These are phyloP conservation scores for Agrypnia vestita DNA, from an alignment of 1,140 invertebrate species.

Conservation along the genomic window DNA sequence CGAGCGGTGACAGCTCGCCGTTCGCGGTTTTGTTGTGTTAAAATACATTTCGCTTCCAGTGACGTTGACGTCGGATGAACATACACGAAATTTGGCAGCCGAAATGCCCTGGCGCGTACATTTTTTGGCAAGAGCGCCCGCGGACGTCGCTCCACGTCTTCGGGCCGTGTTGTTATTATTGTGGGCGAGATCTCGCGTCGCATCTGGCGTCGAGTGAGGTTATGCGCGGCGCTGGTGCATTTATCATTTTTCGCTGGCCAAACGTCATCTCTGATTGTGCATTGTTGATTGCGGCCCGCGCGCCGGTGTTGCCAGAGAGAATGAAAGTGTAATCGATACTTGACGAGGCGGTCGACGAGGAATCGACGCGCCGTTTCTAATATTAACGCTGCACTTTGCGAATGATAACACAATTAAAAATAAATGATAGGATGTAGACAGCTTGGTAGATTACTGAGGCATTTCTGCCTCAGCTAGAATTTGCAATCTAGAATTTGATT, in stretches of 20 bases:
- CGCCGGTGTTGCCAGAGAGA: slow-evolving; percentile 10
- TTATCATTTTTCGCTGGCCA: background rate
- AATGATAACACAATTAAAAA: too few species aligned
- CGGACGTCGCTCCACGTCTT: slow-evolving; percentile 14
- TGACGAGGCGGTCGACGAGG: too few species aligned
- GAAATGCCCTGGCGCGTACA: background rate
- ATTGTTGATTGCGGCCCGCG: background rate
- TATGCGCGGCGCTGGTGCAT: background rate
- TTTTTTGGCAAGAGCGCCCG: slow-evolving; percentile 1
- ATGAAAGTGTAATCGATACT: slow-evolving; percentile 13
- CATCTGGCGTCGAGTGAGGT: background rate
- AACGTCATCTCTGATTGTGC: slow-evolving; percentile 3
- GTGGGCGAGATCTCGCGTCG: slow-evolving; percentile 1
- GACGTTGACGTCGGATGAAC: slow-evolving; percentile 8
- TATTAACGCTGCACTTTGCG: too few species aligned
- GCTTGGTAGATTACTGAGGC: too few species aligned
- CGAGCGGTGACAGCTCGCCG: slow-evolving; percentile 22
- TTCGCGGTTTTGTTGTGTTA: slow-evolving; percentile 14
- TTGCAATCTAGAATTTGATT: too few species aligned
- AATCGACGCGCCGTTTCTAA: too few species aligned
- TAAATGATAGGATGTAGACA: too few species aligned
- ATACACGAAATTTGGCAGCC: slow-evolving; percentile 26
- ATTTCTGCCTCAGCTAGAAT: too few species aligned
- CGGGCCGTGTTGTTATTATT: slow-evolving; percentile 2
- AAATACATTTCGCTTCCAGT: background rate